Evolutionary conservation across 1,140 invertebrate genomes (phyloP), one percentile per base, ranked within the genome.

Genomic region (Campoletis sonorensis): DNA sequence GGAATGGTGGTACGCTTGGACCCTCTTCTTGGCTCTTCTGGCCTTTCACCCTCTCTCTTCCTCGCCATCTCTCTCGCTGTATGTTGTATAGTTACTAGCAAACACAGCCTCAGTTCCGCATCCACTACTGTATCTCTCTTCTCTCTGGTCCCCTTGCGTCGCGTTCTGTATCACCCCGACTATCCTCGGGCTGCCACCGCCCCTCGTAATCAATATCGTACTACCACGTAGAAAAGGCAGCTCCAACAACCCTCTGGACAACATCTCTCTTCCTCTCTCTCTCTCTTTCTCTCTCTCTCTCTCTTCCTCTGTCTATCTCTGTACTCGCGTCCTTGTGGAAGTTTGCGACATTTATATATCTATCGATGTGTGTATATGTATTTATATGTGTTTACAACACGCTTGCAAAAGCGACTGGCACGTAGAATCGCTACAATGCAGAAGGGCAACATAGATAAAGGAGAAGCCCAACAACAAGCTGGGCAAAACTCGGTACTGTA

Each of bases 181-280:
- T 77, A 40, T 77, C 75, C 75, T 61, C 75, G 75, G 75, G 75
- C 54, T 77, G 75, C 54, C 61, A 23, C 75, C 83, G 81, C 84
- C 87, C 85, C 85, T 85, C 84, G 85, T 87, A 88, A 88, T 88
- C 87, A 87, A 88, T 87, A 88, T 87, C 87, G 86, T 86, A 77
- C 75, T 77, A 86, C 85, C 86, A 85, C 83, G 85, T 83, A 84
- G 85, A 83, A 85, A 82, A 82, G 82, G 84, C 82, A 40, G 37
- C 3, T 5, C 16, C 18, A 75, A n/a, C 72, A 54, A 75, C 75
- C 75, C 75, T 77, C 75, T 51, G 75, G 54, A 54, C 5, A 30
- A 75, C 49, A 49, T 33, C 11, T 23, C 7, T 26, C 16, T 40
- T 5, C 13, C 61, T 45, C 11, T 45, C 8, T 13, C 40, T 45